Percentiles rank a stretch among this genome's conserved stretches.
phyloP scores from a whole-genome alignment of 2,888 invertebrate species.

The Phortica magna region DNA sequence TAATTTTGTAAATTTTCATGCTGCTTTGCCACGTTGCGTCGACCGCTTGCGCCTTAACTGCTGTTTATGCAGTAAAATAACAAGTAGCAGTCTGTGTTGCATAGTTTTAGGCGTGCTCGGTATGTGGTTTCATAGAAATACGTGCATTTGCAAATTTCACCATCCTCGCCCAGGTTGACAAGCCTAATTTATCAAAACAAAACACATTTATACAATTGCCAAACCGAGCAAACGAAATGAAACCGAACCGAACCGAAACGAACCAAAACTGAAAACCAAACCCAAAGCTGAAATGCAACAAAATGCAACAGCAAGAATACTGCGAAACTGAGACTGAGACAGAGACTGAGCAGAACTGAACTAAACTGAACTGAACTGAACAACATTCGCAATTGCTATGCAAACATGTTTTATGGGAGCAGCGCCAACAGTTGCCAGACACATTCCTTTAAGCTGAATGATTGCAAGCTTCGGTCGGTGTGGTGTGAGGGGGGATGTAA shows the following conservation, averaged over 20 bases:
- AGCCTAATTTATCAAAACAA: slow-evolving; percentile 76
- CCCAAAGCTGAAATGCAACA: slow-evolving; percentile 12
- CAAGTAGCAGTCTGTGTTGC: slow-evolving; percentile 34
- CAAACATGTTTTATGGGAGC: slow-evolving; percentile 29
- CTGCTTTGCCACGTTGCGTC: slow-evolving; percentile 46
- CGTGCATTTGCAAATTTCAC: slow-evolving; percentile 36
- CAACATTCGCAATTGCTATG: not conserved
- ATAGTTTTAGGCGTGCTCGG: slow-evolving; percentile 27
- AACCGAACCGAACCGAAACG: slow-evolving; percentile 35
- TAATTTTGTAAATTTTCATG: slow-evolving; percentile 67
- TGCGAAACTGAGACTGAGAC: not conserved
- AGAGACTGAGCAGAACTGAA: not conserved
- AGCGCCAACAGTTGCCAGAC: not conserved
- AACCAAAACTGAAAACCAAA: slow-evolving; percentile 2
- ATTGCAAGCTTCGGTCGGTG: slow-evolving; percentile 27
- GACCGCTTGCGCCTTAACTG: slow-evolving; percentile 44
- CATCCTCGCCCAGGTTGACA: slow-evolving; percentile 68
- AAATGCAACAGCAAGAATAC: slow-evolving; percentile 43
- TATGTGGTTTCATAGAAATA: slow-evolving; percentile 33
- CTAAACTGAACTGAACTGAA: not conserved
- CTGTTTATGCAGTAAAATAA: slow-evolving; percentile 45
- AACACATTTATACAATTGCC: slow-evolving; percentile 73
- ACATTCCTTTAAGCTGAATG: not conserved
- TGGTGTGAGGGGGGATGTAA: not conserved
- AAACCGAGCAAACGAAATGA: slow-evolving; percentile 49